Evolutionary conservation across 2,888 invertebrate species (phyloP), one percentile per base, ranked within the genome.

Genomic region (Hybos culiciformis): DNA sequence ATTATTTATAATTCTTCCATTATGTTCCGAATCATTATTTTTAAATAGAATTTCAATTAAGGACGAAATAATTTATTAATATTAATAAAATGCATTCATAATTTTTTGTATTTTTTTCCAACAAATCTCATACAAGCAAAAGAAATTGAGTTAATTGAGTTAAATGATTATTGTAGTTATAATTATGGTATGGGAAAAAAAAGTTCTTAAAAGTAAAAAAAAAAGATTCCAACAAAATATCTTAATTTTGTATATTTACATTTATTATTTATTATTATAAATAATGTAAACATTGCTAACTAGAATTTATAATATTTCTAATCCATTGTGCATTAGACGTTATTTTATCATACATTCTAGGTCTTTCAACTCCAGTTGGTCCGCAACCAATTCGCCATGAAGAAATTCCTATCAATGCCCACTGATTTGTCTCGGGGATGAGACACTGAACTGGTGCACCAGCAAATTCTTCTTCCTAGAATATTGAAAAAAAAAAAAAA

Each of bases 351-450:
- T 87, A 87, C 66, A 86, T 79, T 49, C 87, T 70, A 1, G 87
- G 87, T 49, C 87, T 67, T 42, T 83, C 83, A 34, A 78, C 69
- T 7, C 84, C 85, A 34, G 77, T 75, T 53, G 82, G 82, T 0
- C 82, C 77, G 55, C 87, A 88, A 2, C 85, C 86, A 54, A 88
- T 87, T 47, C 87, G 72, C 87, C 87, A 87, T 42, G 83, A 84
- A 40, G 83, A 79, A 3, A 90, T 78, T 0, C 90, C 90, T 21
- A 78, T 70, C 31, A 90, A 61, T 0, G 80, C 80, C 90, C 90
- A 90, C 55, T 73, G 77, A 49, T 75, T 77, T 20, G 74, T 75
- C 49, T 78, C 76, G 0, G 77, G 72, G 50, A 80, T 73, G 18
- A 83, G 74, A 56, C 90, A 90, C 58, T 86, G 75, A 71, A 90